Percentiles rank a stretch among this genome's conserved stretches.
phyloP scores from a whole-genome alignment of 2,113 vertebrate genomes.

The Stegastes partitus region DNA sequence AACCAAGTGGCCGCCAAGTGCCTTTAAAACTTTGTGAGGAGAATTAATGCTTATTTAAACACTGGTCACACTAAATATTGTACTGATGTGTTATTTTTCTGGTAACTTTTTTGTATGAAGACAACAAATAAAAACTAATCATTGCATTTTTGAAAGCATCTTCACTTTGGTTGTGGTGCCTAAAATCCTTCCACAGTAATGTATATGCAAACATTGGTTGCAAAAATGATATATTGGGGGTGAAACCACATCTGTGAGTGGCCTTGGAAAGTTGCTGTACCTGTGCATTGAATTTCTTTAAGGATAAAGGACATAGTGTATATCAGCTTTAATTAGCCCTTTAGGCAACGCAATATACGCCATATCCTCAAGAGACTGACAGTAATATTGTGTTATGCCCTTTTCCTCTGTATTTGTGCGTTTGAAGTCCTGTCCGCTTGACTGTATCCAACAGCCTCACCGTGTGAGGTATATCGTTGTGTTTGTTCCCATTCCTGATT shows the following conservation, averaged over 20 bases:
- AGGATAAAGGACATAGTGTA: neutral
- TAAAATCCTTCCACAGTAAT: too few relatives aligned
- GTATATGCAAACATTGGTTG: too few relatives aligned
- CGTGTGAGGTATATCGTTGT: conserved; percentile 73
- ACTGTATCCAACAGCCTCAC: conserved; percentile 57
- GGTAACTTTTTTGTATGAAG: neutral
- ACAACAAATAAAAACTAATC: neutral
- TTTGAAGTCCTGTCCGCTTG: conserved; percentile 40
- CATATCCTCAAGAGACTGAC: conserved; percentile 24
- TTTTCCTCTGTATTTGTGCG: conserved; percentile 42
- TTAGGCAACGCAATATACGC: neutral
- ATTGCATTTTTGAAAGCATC: neutral
- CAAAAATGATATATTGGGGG: neutral
- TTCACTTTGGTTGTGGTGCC: neutral
- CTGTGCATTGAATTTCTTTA: neutral
- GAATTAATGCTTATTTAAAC: too few relatives aligned
- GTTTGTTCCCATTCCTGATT: conserved; percentile 78
- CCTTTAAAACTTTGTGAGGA: too few relatives aligned
- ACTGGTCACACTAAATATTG: too few relatives aligned
- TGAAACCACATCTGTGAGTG: neutral
- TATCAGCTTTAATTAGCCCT: conserved; percentile 1
- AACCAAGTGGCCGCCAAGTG: too few relatives aligned
- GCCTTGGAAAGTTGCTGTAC: neutral
- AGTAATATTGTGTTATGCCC: neutral
- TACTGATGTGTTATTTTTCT: too few relatives aligned